phyloP scores from a whole-genome alignment of 1,140 invertebrate species.

The Drosophila repletoides region DNA sequence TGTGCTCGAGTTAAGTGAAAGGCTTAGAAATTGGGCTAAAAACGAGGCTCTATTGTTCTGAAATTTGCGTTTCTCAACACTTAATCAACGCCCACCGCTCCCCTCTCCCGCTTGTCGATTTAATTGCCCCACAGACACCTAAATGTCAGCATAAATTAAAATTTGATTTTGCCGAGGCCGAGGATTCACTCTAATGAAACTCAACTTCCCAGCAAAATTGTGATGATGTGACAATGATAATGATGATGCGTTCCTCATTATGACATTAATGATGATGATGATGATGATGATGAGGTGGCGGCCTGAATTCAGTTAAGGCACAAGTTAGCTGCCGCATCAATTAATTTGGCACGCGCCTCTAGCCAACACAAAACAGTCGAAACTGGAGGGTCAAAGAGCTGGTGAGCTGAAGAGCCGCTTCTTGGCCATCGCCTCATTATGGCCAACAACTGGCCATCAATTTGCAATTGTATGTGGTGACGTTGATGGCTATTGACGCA shows the following conservation, averaged over 20 bases:
- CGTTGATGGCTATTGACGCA: constrained; percentile 21
- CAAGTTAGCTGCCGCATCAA: constrained; percentile 61
- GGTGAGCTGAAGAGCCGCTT: constrained; percentile 17
- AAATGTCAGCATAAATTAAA: constrained; percentile 76
- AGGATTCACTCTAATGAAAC: constrained; percentile 58
- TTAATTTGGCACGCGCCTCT: constrained; percentile 61
- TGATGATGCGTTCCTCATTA: too few species aligned
- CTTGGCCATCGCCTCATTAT: constrained; percentile 25
- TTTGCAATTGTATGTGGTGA: constrained; percentile 58
- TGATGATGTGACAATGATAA: constrained; percentile 10
- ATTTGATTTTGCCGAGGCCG: constrained; percentile 57
- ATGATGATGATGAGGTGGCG: constrained; percentile 56
- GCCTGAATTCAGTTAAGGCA: constrained; percentile 52
- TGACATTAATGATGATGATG: constrained; percentile 31
- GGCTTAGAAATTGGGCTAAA: constrained; percentile 2
- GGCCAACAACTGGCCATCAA: constrained; percentile 37
- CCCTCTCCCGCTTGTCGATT: constrained; percentile 52
- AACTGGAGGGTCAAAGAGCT: constrained; percentile 4
- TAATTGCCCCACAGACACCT: constrained; percentile 71
- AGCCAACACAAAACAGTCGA: constrained; percentile 4
- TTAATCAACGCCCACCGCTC: constrained; percentile 12
- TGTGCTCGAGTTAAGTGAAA: not conserved
- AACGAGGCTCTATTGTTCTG: constrained; percentile 1
- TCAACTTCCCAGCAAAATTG: constrained; percentile 63
- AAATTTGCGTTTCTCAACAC: constrained; percentile 1